phyloP scores from a whole-genome alignment of 2,113 vertebrate genomes.

The Esox niger region DNA sequence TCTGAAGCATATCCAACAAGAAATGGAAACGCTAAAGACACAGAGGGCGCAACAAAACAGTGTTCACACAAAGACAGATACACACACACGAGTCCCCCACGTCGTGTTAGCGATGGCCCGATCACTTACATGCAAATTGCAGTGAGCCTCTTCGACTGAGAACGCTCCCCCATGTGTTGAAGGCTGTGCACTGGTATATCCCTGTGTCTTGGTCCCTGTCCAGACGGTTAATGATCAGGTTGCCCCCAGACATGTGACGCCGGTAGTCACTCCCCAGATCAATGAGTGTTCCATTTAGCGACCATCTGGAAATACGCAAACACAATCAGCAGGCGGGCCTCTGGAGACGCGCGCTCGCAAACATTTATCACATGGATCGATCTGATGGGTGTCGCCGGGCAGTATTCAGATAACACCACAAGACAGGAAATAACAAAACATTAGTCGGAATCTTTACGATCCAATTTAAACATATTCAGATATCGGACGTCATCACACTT shows the following conservation, averaged over 20 bases:
- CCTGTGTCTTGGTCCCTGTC: constrained; percentile 78
- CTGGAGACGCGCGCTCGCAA: constrained; percentile 52
- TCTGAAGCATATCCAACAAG: constrained; percentile 47
- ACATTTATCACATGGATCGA: constrained; percentile 67
- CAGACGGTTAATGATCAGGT: constrained; percentile 78
- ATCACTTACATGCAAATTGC: constrained; percentile 84
- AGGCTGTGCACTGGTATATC: constrained; percentile 78
- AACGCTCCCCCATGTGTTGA: constrained; percentile 73
- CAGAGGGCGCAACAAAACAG: background rate
- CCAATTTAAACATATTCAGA: background rate
- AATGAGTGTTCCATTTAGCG: constrained; percentile 82
- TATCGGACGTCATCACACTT: too few relatives aligned
- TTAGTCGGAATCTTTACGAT: constrained; percentile 28
- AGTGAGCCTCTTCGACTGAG: constrained; percentile 78
- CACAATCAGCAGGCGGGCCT: constrained; percentile 71
- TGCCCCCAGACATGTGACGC: constrained; percentile 77
- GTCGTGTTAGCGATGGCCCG: constrained; percentile 15
- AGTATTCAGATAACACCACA: constrained; percentile 49
- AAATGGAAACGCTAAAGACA: constrained; percentile 30
- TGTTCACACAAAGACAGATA: constrained; percentile 10
- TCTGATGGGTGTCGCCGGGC: constrained; percentile 46
- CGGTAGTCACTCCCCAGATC: constrained; percentile 75
- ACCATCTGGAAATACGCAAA: constrained; percentile 80
- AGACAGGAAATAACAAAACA: constrained; percentile 12
- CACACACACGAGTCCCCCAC: constrained; percentile 24